phyloP scores from a whole-genome alignment of 2,113 vertebrate genomes.

The Aphyosemion australe region DNA sequence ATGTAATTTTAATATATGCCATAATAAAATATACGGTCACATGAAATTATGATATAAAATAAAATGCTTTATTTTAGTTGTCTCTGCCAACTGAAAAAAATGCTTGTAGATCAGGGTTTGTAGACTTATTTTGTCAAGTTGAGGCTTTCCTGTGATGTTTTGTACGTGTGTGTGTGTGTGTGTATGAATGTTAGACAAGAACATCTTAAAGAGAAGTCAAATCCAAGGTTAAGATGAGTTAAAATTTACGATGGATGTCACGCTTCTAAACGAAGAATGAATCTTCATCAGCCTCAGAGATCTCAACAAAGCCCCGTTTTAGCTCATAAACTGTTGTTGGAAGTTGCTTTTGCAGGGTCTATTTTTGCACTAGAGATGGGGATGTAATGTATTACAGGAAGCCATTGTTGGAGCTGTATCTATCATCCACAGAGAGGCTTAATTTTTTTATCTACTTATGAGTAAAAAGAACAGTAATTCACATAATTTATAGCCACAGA shows the following conservation, averaged over 20 bases:
- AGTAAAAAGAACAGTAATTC: constrained; percentile 62
- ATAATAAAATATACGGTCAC: neutral
- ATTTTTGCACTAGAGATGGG: constrained; percentile 14
- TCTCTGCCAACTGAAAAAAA: no score
- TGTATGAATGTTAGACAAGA: neutral
- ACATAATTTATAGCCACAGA: constrained; percentile 66
- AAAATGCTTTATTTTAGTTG: neutral
- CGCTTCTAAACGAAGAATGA: constrained; percentile 7
- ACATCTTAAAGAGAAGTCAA: neutral
- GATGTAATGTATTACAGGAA: constrained; percentile 41
- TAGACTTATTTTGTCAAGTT: neutral
- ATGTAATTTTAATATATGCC: neutral
- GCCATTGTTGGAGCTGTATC: constrained; percentile 59
- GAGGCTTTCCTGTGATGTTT: no score
- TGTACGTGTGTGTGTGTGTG: no score
- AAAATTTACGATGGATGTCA: constrained; percentile 5
- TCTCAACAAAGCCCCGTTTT: neutral
- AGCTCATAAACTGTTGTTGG: constrained; percentile 10
- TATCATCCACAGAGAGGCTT: constrained; percentile 61
- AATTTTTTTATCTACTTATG: constrained; percentile 57
- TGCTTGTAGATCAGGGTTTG: neutral
- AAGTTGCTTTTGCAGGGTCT: constrained; percentile 24
- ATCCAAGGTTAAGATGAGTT: neutral
- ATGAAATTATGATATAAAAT: no score
- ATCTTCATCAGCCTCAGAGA: constrained; percentile 3